Conservation (phyloP, 1,140 invertebrate species). For the Dufourea novaeangliae region DNA sequence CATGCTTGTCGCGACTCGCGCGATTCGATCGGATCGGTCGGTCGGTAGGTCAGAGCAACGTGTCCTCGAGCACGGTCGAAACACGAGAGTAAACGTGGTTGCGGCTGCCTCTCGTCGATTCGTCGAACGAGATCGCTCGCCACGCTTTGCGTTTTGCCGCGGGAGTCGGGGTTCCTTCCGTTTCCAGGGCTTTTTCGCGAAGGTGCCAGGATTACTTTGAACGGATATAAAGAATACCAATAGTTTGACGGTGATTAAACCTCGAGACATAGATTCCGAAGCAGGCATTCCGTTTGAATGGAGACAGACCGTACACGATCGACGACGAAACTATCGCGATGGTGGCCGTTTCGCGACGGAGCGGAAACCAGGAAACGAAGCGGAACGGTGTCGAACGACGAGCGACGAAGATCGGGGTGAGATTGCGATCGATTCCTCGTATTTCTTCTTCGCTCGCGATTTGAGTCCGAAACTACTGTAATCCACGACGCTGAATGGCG, state of each 20-base stretch:
- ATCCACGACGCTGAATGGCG: conserved; percentile 18
- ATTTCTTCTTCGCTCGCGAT: conserved; percentile 23
- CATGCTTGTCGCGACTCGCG: too few relatives aligned
- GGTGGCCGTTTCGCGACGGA: not conserved
- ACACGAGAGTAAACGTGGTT: too few relatives aligned
- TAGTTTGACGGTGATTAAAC: not conserved
- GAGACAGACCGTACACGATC: not conserved
- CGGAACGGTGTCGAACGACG: conserved; percentile 36
- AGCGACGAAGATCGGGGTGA: conserved; percentile 37
- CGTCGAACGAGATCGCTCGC: too few relatives aligned
- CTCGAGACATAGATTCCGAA: not conserved
- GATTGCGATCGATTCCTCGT: conserved; percentile 36
- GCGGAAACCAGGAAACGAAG: conserved; percentile 14
- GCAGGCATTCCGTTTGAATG: not conserved
- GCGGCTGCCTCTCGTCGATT: too few relatives aligned
- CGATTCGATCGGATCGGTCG: too few relatives aligned
- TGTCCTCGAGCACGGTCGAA: too few relatives aligned
- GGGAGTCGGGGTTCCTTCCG: too few relatives aligned
- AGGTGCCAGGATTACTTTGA: too few relatives aligned
- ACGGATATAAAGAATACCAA: too few relatives aligned
- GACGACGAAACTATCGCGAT: not conserved
- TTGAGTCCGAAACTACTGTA: conserved; percentile 30
- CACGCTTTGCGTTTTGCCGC: too few relatives aligned
- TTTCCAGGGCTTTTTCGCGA: too few relatives aligned
- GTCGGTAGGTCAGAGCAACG: too few relatives aligned